Evolutionary conservation across 1,140 invertebrate species (phyloP).

Genomic region (Drosophila sucinea): DNA sequence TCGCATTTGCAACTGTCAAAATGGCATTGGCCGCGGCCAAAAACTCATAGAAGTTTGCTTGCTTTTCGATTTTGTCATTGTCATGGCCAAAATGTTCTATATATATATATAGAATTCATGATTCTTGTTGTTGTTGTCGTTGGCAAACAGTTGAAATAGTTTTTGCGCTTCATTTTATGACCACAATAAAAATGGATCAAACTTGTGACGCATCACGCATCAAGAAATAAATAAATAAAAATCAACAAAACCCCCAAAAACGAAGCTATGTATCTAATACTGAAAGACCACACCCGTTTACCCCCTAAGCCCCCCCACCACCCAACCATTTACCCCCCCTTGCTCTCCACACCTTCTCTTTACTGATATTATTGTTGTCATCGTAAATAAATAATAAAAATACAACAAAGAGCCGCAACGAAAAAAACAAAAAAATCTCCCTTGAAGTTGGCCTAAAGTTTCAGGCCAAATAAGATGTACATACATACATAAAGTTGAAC

Average conservation of each 20-base stretch:
- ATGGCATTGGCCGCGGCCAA: background rate
- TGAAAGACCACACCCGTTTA: constrained; percentile 8
- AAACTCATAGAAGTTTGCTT: constrained; percentile 37
- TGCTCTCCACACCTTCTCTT: background rate
- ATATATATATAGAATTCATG: background rate
- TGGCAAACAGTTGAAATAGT: constrained; percentile 49
- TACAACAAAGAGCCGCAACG: constrained; percentile 22
- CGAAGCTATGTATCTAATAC: constrained; percentile 21
- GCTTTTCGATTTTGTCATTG: constrained; percentile 44
- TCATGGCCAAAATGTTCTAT: constrained; percentile 45
- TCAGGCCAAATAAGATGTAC: background rate
- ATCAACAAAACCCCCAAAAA: constrained; percentile 24
- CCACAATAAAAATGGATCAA: constrained; percentile 69
- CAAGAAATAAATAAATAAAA: constrained; percentile 32
- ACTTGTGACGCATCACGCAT: constrained; percentile 52
- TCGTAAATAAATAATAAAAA: constrained; percentile 64
- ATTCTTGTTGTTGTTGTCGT: constrained; percentile 14
- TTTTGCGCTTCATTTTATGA: constrained; percentile 40
- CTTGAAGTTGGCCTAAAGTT: background rate
- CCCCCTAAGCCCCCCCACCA: background rate
- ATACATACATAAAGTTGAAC: too few relatives aligned
- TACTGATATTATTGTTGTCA: constrained; percentile 44
- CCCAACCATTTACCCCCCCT: too few relatives aligned
- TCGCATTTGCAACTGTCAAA: constrained; percentile 41
- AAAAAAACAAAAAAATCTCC: background rate